A percentile compares a stretch with the other conserved stretches of the same genome.
Conservation (phyloP, 2,797 vertebrate genomes). For the Selene dorsalis region DNA sequence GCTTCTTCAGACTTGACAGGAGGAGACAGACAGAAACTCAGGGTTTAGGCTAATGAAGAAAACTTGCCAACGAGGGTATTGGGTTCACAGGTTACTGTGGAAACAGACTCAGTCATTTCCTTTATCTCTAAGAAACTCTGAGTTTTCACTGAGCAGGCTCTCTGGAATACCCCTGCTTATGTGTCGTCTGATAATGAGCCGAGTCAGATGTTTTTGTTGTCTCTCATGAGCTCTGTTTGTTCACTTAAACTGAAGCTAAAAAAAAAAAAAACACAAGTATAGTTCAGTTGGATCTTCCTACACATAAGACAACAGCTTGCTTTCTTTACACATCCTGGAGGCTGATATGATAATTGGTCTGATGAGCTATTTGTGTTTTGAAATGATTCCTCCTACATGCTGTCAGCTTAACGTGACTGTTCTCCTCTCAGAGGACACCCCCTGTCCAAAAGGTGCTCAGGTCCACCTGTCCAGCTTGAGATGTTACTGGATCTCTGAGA, state of each 20-base stretch:
- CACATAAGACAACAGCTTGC: neutral
- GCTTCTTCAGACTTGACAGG: no score
- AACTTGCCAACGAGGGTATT: no score
- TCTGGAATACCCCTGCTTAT: neutral
- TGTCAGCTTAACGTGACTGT: neutral
- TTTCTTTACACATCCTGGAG: neutral
- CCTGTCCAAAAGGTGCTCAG: constrained; percentile 79
- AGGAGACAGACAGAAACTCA: no score
- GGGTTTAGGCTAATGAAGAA: no score
- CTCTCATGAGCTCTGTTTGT: neutral
- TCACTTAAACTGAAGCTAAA: neutral
- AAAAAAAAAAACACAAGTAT: neutral
- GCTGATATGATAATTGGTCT: neutral
- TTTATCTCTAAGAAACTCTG: no score
- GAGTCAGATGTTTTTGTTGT: neutral
- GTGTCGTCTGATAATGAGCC: neutral
- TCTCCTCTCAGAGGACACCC: constrained; percentile 64
- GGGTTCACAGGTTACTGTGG: no score
- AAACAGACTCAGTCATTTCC: no score
- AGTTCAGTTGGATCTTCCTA: neutral
- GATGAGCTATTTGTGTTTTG: neutral
- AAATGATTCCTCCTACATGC: neutral
- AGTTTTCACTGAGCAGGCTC: no score
- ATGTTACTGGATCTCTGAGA: constrained; percentile 84
- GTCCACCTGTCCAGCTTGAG: constrained; percentile 70